A percentile compares a stretch with the other conserved stretches of the same genome.
Evolutionary conservation across 64 coral and sea anemone species (phyloP).

Genomic region (Stylophora pistillata): DNA sequence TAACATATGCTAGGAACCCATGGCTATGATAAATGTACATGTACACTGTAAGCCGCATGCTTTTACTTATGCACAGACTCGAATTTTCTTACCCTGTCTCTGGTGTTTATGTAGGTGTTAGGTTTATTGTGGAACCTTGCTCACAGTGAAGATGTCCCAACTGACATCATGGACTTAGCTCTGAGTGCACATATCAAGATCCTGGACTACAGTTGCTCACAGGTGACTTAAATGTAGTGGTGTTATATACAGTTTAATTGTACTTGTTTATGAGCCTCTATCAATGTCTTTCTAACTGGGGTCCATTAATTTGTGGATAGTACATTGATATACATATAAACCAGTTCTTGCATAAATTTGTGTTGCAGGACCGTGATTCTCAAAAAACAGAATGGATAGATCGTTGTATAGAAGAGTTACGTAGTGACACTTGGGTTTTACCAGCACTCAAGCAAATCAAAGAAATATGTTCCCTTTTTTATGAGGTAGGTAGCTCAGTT

Average conservation of each 20-base stretch:
- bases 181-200: conserved; percentile 98
- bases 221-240: conserved; percentile 45
- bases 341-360: neutral
- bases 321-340: neutral
- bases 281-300: too few relatives aligned
- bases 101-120: conserved; percentile 69
- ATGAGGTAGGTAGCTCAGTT: conserved; percentile 60
- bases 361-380: conserved; percentile 88
- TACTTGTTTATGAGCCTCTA: too few relatives aligned
- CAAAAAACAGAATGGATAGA: conserved; percentile 99
- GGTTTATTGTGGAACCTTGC: conserved; percentile 94
- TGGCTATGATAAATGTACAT: too few relatives aligned
- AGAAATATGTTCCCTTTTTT: conserved; percentile 98
- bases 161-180: conserved; percentile 97
- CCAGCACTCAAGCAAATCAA: conserved; percentile 97
- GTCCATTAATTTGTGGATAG: too few relatives aligned
- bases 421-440: conserved; percentile 98
- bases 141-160: conserved; percentile 98
- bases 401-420: conserved; percentile 95
- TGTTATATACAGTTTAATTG: too few relatives aligned
- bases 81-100: too few relatives aligned
- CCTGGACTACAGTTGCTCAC: conserved; percentile 98
- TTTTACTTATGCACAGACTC: too few relatives aligned
- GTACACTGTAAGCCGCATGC: too few relatives aligned
- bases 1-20: too few relatives aligned